Conservation (phyloP, 2,888 invertebrate genomes). For the Peribatodes rhomboidaria region DNA sequence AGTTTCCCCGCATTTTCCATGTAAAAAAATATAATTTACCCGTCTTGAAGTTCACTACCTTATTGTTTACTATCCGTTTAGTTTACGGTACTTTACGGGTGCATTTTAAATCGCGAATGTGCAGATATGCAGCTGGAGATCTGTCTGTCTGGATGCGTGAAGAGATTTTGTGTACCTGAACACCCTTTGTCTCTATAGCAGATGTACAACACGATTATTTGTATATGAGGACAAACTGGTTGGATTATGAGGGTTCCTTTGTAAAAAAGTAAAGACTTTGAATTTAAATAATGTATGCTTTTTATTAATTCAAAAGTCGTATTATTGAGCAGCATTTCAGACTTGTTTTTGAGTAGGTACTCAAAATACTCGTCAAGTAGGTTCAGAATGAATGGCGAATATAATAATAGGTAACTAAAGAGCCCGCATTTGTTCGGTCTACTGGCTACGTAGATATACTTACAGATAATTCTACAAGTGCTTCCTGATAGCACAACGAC, state of each 20-base stretch:
- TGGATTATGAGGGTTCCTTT: not conserved
- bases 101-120: no score
- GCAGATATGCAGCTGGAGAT: no score
- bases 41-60: no score
- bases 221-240: no score
- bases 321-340: conserved; percentile 42
- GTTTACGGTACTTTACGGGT: no score
- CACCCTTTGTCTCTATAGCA: no score
- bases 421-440: conserved; percentile 69
- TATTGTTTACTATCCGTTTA: no score
- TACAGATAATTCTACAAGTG: not conserved
- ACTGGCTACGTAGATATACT: conserved; percentile 58
- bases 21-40: no score
- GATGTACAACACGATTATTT: no score
- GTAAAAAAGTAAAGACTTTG: not conserved
- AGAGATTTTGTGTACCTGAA: no score
- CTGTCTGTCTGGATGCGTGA: no score
- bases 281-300: not conserved
- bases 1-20: no score
- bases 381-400: conserved; percentile 54
- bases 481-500: not conserved
- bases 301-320: not conserved
- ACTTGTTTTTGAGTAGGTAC: conserved; percentile 43
- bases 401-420: conserved; percentile 49
- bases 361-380: conserved; percentile 40